These are phyloP conservation scores for Eulemur macaco DNA, from an alignment of 2,113 vertebrate species.

Conservation along the genomic window DNA sequence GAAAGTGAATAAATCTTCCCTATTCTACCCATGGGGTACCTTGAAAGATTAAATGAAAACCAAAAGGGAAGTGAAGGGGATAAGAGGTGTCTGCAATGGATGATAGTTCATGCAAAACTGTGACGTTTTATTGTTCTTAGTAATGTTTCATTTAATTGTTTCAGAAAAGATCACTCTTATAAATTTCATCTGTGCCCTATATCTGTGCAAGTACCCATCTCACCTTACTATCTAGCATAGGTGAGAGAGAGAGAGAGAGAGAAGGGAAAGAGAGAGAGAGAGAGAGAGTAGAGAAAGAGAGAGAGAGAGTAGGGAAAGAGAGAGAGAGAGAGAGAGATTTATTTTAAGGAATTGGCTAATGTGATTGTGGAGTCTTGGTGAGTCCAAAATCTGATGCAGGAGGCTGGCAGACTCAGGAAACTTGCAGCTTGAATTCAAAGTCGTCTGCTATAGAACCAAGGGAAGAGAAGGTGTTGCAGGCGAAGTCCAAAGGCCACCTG, in stretches of 20 bases:
- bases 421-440: not conserved
- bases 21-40: accelerated
- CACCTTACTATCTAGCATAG: not conserved
- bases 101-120: not conserved
- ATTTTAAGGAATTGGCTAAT: not conserved
- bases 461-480: not conserved
- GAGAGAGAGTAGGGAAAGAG: no score
- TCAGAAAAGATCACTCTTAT: not conserved
- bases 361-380: not conserved
- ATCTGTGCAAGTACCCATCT: not conserved
- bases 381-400: not conserved
- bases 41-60: not conserved
- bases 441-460: not conserved
- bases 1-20: not conserved
- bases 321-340: not conserved
- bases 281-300: no score
- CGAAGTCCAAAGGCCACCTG: not conserved
- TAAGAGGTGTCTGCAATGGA: not conserved
- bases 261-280: no score
- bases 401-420: not conserved
- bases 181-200: not conserved
- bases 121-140: not conserved
- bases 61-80: not conserved
- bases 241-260: no score
- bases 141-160: not conserved